Percentiles rank a stretch among this genome's conserved stretches.
Evolutionary conservation across 2,797 vertebrate species (phyloP).

Genomic region (Melanotaenia pygmaea): DNA sequence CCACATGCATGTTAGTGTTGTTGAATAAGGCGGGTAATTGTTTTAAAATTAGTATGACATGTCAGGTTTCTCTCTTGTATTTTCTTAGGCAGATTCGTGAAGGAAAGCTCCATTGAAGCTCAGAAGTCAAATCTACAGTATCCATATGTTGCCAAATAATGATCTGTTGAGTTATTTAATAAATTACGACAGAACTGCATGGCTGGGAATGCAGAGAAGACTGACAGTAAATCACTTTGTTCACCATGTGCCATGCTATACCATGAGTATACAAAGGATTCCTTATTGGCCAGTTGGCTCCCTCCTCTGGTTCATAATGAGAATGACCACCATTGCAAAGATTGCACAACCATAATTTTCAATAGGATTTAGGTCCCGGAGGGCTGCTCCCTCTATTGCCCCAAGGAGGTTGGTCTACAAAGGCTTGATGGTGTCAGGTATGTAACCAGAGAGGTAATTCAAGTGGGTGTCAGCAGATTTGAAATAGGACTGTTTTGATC

Average conservation of each 20-base stretch:
- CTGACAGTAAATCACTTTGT: constrained; percentile 68
- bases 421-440: neutral
- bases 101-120: constrained; percentile 16
- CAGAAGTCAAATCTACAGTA: constrained; percentile 31
- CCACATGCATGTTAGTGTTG: neutral
- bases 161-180: neutral
- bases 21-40: neutral
- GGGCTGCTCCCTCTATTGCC: constrained; percentile 67
- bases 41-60: constrained; percentile 31
- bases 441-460: neutral
- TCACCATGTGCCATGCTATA: constrained; percentile 68
- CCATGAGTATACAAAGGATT: constrained; percentile 69
- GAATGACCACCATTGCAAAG: constrained; percentile 48
- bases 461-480: neutral
- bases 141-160: constrained; percentile 22
- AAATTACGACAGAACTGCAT: neutral
- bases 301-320: constrained; percentile 71
- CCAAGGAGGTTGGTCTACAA: constrained; percentile 22
- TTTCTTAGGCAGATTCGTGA: constrained; percentile 46
- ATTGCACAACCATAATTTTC: constrained; percentile 66
- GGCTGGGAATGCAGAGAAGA: constrained; percentile 20
- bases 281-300: constrained; percentile 71
- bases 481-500: neutral
- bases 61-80: constrained; percentile 38
- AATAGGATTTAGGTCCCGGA: constrained; percentile 46